A percentile compares a stretch with the other conserved stretches of the same genome.
These are phyloP conservation scores for Reticulitermes speratus DNA, from an alignment of 1,140 invertebrate species.

Conservation along the genomic window DNA sequence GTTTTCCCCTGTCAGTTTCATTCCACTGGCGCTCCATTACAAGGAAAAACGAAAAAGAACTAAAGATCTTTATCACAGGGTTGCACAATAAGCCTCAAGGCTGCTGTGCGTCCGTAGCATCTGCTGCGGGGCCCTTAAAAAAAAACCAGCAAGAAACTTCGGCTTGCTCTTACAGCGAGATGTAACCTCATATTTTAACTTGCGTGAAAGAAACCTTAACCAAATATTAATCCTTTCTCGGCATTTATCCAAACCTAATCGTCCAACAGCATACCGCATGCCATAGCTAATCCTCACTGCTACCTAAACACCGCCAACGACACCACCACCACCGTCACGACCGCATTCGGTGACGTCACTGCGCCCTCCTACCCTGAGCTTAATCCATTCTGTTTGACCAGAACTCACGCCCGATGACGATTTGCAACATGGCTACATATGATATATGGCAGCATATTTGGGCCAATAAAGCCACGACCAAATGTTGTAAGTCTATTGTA, in stretches of 20 bases:
- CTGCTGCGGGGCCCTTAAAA: too few relatives aligned
- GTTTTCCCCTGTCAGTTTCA: too few relatives aligned
- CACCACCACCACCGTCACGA: background rate
- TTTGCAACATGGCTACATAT: background rate
- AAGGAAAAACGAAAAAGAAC: too few relatives aligned
- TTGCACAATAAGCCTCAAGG: too few relatives aligned
- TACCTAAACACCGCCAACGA: background rate
- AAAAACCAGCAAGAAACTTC: background rate
- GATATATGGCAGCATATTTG: background rate
- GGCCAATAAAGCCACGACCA: background rate
- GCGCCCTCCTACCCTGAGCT: background rate
- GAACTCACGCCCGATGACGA: background rate
- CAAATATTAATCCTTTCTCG: background rate
- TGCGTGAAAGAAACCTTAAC: background rate
- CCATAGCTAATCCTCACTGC: background rate
- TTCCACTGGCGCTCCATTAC: too few relatives aligned
- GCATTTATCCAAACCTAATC: background rate
- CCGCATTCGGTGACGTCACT: constrained; percentile 2
- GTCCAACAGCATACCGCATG: background rate
- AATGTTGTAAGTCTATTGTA: background rate
- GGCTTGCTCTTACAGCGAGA: background rate
- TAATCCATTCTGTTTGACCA: background rate
- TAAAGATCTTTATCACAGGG: too few relatives aligned
- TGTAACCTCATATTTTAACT: background rate
- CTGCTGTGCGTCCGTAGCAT: too few relatives aligned